Evolutionary conservation across 1,140 invertebrate species (phyloP).

Genomic region (Bombus sibiricus): DNA sequence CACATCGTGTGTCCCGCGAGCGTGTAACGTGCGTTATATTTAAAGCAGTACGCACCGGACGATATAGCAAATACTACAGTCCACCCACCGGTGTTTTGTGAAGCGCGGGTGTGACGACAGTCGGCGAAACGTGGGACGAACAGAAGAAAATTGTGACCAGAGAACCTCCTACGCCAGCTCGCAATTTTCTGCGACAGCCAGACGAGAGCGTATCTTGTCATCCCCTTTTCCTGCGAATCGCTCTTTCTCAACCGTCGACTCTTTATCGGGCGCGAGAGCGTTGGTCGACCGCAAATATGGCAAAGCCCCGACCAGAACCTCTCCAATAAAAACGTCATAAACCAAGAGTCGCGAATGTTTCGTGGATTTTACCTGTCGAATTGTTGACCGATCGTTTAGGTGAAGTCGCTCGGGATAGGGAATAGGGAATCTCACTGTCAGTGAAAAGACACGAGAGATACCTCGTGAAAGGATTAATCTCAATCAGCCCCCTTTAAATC

Average conservation of each 20-base stretch:
- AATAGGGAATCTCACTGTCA: too few relatives aligned
- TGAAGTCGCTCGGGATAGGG: too few relatives aligned
- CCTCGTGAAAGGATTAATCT: too few relatives aligned
- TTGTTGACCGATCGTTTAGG: too few relatives aligned
- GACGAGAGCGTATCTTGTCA: conserved; percentile 26
- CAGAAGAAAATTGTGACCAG: conserved; percentile 53
- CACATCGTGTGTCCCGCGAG: background rate
- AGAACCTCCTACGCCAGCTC: conserved; percentile 33
- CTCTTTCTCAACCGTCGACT: background rate
- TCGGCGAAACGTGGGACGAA: conserved; percentile 54
- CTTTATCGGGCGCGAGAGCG: conserved; percentile 3
- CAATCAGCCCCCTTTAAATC: too few relatives aligned
- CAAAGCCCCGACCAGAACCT: background rate
- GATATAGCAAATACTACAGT: conserved; percentile 23
- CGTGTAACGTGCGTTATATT: conserved; percentile 9
- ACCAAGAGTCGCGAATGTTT: background rate
- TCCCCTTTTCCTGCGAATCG: background rate
- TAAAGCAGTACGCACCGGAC: background rate
- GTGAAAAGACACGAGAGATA: too few relatives aligned
- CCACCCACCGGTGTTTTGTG: conserved; percentile 25
- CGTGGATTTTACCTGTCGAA: too few relatives aligned
- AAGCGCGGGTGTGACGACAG: conserved; percentile 57
- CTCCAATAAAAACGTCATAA: background rate
- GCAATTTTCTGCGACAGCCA: conserved; percentile 35
- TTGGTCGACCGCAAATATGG: conserved; percentile 22